Percentiles rank a stretch among this genome's conserved stretches.
Conservation (phyloP, 2,113 vertebrate genomes). For the Asarcornis scutulata region DNA sequence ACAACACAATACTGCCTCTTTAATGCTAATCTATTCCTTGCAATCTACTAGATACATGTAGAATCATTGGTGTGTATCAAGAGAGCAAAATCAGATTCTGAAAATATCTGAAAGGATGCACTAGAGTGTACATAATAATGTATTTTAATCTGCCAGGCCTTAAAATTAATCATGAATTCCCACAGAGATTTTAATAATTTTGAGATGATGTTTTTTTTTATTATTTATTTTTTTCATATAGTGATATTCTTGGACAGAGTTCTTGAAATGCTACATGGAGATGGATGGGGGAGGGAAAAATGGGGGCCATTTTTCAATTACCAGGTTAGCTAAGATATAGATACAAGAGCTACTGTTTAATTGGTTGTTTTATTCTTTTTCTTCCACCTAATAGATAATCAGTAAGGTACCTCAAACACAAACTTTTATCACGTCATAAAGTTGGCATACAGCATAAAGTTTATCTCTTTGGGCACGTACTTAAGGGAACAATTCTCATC, state of each 20-base stretch:
- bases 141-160: slow-evolving; percentile 91
- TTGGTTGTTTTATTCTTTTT: slow-evolving; percentile 75
- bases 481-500: slow-evolving; percentile 27
- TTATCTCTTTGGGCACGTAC: slow-evolving; percentile 56
- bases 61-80: slow-evolving; percentile 89
- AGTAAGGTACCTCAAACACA: slow-evolving; percentile 72
- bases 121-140: slow-evolving; percentile 91
- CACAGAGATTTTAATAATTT: slow-evolving; percentile 92
- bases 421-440: slow-evolving; percentile 73
- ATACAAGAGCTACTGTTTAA: slow-evolving; percentile 62
- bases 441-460: slow-evolving; percentile 58
- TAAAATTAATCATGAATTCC: slow-evolving; percentile 92
- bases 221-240: slow-evolving; percentile 71
- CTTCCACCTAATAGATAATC: slow-evolving; percentile 73
- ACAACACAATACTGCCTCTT: slow-evolving; percentile 89
- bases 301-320: slow-evolving; percentile 70
- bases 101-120: slow-evolving; percentile 91
- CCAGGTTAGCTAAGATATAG: slow-evolving; percentile 40
- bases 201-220: slow-evolving; percentile 80
- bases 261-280: slow-evolving; percentile 77
- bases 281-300: slow-evolving; percentile 57
- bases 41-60: slow-evolving; percentile 92
- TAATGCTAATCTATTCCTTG: slow-evolving; percentile 92
- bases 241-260: slow-evolving; percentile 84
- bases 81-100: slow-evolving; percentile 91